Conservation (phyloP, 2,888 invertebrate species). For the Steinernema hermaphroditum region DNA sequence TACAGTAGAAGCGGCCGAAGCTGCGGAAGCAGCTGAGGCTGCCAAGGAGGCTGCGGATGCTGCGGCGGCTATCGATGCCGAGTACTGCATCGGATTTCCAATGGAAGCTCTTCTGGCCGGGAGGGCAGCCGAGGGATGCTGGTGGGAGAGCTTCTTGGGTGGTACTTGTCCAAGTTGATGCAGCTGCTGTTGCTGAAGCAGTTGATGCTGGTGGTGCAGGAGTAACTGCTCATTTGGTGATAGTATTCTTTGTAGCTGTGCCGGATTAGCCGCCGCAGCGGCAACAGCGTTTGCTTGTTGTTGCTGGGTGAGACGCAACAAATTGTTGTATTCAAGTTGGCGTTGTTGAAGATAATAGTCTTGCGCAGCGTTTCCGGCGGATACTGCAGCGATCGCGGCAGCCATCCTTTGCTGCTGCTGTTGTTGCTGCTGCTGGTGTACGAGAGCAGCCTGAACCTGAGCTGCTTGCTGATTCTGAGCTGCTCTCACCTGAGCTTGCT, state of each 20-base stretch:
- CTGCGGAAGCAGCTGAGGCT: neutral
- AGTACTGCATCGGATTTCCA: conserved; percentile 30
- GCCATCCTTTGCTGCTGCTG: conserved; percentile 25
- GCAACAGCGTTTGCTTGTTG: conserved; percentile 8
- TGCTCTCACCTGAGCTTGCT: conserved; percentile 14
- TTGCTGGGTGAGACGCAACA: conserved; percentile 19
- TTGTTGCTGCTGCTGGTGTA: conserved; percentile 19
- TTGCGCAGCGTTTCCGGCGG: conserved; percentile 16
- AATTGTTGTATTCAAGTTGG: conserved; percentile 20
- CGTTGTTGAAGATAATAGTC: conserved; percentile 20
- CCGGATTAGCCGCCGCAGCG: neutral
- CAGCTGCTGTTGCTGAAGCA: conserved; percentile 16
- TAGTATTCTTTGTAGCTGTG: conserved; percentile 10
- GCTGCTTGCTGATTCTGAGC: conserved; percentile 11
- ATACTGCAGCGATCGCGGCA: conserved; percentile 4
- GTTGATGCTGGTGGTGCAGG: conserved; percentile 37
- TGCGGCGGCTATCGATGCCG: conserved; percentile 20
- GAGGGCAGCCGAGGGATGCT: neutral
- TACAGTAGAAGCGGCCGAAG: conserved; percentile 20
- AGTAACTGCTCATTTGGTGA: conserved; percentile 29
- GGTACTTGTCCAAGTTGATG: conserved; percentile 32
- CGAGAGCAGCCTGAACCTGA: conserved; percentile 15
- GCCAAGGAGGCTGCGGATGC: neutral
- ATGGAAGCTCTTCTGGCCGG: conserved; percentile 29
- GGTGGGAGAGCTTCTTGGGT: conserved; percentile 27